These are phyloP conservation scores for Acrossocheilus fasciatus DNA, from an alignment of 2,797 vertebrate genomes.

Conservation along the genomic window DNA sequence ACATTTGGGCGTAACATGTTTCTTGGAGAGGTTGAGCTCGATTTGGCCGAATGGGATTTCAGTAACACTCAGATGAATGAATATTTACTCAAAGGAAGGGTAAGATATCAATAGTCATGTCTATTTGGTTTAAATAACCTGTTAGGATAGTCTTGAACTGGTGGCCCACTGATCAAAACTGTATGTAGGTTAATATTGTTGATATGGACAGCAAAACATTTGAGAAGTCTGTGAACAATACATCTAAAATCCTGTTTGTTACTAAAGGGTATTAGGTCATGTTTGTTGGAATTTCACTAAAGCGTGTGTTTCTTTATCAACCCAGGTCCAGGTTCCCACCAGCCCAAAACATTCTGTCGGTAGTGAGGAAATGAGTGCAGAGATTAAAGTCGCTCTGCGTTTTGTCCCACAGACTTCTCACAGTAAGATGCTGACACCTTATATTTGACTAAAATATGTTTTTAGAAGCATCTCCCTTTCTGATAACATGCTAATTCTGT, in stretches of 20 bases:
- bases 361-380: constrained; percentile 86
- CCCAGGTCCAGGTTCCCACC: constrained; percentile 68
- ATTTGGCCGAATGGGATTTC: constrained; percentile 90
- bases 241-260: neutral
- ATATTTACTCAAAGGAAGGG: constrained; percentile 86
- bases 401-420: constrained; percentile 81
- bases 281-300: neutral
- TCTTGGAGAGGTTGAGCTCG: constrained; percentile 90
- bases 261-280: neutral
- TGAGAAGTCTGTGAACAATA: neutral
- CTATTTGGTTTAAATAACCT: neutral
- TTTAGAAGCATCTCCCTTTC: neutral
- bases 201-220: neutral
- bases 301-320: constrained; percentile 2
- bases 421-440: constrained; percentile 73
- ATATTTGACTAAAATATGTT: neutral
- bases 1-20: constrained; percentile 91
- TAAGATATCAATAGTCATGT: constrained; percentile 63
- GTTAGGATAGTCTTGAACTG: neutral
- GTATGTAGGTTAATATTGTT: neutral
- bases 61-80: constrained; percentile 87
- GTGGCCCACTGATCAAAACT: neutral
- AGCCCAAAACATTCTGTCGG: constrained; percentile 70
- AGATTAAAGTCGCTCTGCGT: constrained; percentile 89
- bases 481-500: constrained; percentile 37